Evolutionary conservation across 2,797 vertebrate species (phyloP).

Genomic region (Gymnoscopelus braueri): DNA sequence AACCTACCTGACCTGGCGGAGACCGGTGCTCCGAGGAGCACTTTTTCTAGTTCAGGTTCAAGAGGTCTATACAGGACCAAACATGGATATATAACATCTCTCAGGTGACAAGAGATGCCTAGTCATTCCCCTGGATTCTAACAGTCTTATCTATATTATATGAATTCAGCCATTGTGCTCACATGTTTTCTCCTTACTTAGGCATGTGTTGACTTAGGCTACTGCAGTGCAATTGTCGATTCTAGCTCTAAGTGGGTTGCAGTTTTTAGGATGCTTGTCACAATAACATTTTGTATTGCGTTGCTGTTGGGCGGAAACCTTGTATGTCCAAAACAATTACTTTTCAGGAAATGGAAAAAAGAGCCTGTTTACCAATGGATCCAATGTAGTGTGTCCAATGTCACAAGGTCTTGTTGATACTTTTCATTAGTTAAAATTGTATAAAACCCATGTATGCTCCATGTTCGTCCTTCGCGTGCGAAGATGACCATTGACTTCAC

Average conservation of each 20-base stretch:
- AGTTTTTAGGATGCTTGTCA: slow-evolving; percentile 14
- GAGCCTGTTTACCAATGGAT: no score
- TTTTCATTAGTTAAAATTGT: no score
- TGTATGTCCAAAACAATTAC: no score
- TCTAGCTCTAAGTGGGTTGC: slow-evolving; percentile 29
- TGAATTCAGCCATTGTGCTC: slow-evolving; percentile 61
- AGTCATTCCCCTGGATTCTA: slow-evolving; percentile 48
- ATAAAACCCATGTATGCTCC: no score
- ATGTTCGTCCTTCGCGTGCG: no score
- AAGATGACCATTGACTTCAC: no score
- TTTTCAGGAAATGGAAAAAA: no score
- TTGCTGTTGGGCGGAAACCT: no score
- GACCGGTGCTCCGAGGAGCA: no score
- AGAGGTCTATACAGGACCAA: slow-evolving; percentile 56
- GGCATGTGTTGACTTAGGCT: slow-evolving; percentile 36
- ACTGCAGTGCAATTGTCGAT: slow-evolving; percentile 42
- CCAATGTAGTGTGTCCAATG: no score
- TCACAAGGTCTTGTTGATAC: no score
- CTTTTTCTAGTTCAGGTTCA: not conserved
- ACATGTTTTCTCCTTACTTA: slow-evolving; percentile 27
- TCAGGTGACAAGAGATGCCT: slow-evolving; percentile 64
- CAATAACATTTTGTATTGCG: slow-evolving; percentile 10
- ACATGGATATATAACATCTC: slow-evolving; percentile 56
- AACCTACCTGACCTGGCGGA: no score
- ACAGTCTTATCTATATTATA: slow-evolving; percentile 39